phyloP scores from a whole-genome alignment of 2,113 vertebrate genomes.

The Phodopus roborovskii region DNA sequence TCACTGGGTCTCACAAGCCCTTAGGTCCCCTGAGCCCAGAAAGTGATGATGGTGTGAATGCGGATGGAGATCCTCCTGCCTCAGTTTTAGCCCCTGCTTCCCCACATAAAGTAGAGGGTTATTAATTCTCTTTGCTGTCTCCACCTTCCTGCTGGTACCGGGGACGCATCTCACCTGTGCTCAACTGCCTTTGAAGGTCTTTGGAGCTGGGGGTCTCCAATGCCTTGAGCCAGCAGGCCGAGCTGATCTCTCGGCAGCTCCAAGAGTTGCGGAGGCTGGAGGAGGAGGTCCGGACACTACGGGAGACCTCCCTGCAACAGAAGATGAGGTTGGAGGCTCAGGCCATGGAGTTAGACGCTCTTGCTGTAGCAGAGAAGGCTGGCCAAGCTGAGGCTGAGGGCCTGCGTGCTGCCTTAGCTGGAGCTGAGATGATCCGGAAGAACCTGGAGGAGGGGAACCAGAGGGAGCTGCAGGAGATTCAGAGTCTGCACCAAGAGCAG shows the following conservation, averaged over 20 bases:
- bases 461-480: constrained; percentile 64
- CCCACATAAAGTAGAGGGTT: neutral
- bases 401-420: constrained; percentile 69
- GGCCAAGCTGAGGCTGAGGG: constrained; percentile 62
- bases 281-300: constrained; percentile 70
- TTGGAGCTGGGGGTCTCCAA: constrained; percentile 57
- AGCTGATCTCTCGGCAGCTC: constrained; percentile 80
- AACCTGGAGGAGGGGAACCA: constrained; percentile 75
- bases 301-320: constrained; percentile 72
- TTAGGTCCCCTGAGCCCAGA: neutral
- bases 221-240: constrained; percentile 77
- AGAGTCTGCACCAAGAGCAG: constrained; percentile 78
- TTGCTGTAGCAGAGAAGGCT: constrained; percentile 63
- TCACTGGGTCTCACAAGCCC: neutral
- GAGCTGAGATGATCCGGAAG: constrained; percentile 66
- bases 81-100: neutral
- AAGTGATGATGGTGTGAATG: neutral
- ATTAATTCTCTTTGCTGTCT: neutral
- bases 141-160: neutral
- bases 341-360: constrained; percentile 75
- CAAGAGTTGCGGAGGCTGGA: constrained; percentile 78
- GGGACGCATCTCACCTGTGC: neutral
- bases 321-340: constrained; percentile 73
- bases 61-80: neutral
- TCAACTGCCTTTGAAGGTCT: constrained; percentile 67